Percentiles rank a stretch among this genome's conserved stretches.
These are phyloP conservation scores for Cottus gobio DNA, from an alignment of 2,113 vertebrate species.

Conservation along the genomic window DNA sequence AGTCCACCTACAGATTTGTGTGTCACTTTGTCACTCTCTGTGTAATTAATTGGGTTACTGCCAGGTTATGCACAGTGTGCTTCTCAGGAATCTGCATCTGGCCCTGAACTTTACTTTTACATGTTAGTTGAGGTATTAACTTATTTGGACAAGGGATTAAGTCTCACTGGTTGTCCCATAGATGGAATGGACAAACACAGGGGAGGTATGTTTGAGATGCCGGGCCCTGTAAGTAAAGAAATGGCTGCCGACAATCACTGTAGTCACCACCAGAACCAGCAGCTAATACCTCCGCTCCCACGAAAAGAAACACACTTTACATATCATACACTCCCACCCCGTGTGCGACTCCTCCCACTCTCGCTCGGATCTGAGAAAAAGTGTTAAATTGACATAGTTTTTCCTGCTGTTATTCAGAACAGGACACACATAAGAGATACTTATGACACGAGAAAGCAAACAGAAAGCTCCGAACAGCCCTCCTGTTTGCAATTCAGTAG, in stretches of 20 bases:
- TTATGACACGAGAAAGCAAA: slow-evolving; percentile 10
- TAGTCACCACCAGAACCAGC: slow-evolving; percentile 27
- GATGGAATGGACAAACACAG: slow-evolving; percentile 75
- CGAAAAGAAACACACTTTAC: slow-evolving; percentile 14
- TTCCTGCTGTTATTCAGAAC: slow-evolving; percentile 10
- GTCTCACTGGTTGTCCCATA: slow-evolving; percentile 67
- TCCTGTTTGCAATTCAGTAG: slow-evolving; percentile 34
- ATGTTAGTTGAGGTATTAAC: slow-evolving; percentile 76
- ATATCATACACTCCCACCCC: slow-evolving; percentile 18
- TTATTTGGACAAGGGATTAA: slow-evolving; percentile 77
- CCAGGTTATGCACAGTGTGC: slow-evolving; percentile 56
- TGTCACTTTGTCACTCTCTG: slow-evolving; percentile 44
- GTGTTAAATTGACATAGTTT: slow-evolving; percentile 14
- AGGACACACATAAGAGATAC: slow-evolving; percentile 16
- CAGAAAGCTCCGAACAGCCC: not conserved
- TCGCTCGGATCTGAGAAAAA: slow-evolving; percentile 11
- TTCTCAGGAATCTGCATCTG: slow-evolving; percentile 73
- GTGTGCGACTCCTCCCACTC: slow-evolving; percentile 12
- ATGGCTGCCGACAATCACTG: slow-evolving; percentile 38
- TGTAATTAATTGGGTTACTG: slow-evolving; percentile 73
- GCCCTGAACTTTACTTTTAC: slow-evolving; percentile 80
- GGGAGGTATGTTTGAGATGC: slow-evolving; percentile 68
- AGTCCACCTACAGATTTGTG: not conserved
- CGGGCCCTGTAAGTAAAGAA: slow-evolving; percentile 62
- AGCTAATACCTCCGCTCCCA: slow-evolving; percentile 13